These are phyloP conservation scores for Cordilura impudica DNA, from an alignment of 2,888 invertebrate species.

Conservation along the genomic window DNA sequence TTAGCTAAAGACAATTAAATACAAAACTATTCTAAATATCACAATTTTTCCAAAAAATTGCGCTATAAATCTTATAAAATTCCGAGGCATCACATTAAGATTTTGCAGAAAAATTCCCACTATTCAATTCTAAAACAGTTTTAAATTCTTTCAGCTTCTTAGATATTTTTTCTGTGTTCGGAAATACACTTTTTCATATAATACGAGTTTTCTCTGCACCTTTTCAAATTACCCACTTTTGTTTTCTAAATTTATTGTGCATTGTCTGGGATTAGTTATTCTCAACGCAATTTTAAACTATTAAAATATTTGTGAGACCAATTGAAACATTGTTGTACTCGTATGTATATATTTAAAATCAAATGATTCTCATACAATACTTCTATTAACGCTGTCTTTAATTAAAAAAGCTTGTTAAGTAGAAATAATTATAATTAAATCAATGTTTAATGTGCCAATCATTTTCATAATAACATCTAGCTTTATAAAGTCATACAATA, in stretches of 20 bases:
- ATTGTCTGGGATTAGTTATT: conserved; percentile 6
- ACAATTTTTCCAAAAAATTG: too few species aligned
- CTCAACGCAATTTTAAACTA: background rate
- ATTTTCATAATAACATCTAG: background rate
- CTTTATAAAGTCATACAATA: background rate
- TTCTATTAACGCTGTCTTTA: too few species aligned
- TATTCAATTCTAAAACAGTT: too few species aligned
- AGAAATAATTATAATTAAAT: background rate
- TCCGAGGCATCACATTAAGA: too few species aligned
- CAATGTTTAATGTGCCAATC: background rate
- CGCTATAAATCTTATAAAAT: too few species aligned
- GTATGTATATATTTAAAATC: background rate
- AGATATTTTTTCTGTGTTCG: too few species aligned
- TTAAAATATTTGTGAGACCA: background rate
- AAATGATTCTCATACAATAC: background rate
- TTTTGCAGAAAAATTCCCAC: too few species aligned
- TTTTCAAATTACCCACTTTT: background rate
- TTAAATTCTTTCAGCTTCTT: too few species aligned
- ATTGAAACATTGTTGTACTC: background rate
- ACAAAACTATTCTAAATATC: too few species aligned
- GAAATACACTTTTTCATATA: too few species aligned
- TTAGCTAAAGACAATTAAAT: too few species aligned
- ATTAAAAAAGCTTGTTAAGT: background rate
- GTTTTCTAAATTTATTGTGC: background rate
- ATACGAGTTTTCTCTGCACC: too few species aligned